These are phyloP conservation scores for Timandra comae DNA, from an alignment of 2,888 invertebrate genomes.

Conservation along the genomic window DNA sequence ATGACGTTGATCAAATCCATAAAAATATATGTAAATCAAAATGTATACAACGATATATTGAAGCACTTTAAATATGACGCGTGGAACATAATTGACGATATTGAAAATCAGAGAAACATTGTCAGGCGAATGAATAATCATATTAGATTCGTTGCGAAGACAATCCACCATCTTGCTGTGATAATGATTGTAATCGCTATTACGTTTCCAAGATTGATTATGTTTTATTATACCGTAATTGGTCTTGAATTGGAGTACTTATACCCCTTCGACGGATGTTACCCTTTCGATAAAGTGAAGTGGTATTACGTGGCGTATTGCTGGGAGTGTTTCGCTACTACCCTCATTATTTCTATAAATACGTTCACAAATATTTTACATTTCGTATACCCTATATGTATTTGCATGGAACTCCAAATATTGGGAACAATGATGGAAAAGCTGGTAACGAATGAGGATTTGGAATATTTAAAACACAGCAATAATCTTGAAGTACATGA, in stretches of 20 bases:
- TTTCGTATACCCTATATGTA: conserved; percentile 38
- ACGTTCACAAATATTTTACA: conserved; percentile 46
- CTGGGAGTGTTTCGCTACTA: conserved; percentile 58
- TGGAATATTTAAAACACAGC: conserved; percentile 25
- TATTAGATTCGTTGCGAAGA: conserved; percentile 36
- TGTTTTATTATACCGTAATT: conserved; percentile 42
- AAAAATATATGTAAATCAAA: conserved; percentile 37
- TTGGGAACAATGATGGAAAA: conserved; percentile 39
- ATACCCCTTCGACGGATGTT: conserved; percentile 62
- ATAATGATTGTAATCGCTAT: conserved; percentile 37
- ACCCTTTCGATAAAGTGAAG: conserved; percentile 56
- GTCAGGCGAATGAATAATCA: too few species aligned
- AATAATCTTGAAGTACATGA: conserved; percentile 18
- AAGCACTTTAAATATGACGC: conserved; percentile 41
- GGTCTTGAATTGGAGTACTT: conserved; percentile 35
- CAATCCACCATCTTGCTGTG: conserved; percentile 40
- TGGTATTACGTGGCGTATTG: conserved; percentile 51
- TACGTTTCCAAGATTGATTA: conserved; percentile 51
- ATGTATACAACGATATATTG: conserved; percentile 38
- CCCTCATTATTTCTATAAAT: conserved; percentile 44
- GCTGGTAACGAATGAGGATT: conserved; percentile 37
- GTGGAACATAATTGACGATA: conserved; percentile 40
- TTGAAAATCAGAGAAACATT: conserved; percentile 31
- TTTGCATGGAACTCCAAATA: conserved; percentile 57
- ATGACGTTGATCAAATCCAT: conserved; percentile 47